Conservation (phyloP, 1,140 invertebrate genomes). For the Scaptodrosophila lebanonensis region DNA sequence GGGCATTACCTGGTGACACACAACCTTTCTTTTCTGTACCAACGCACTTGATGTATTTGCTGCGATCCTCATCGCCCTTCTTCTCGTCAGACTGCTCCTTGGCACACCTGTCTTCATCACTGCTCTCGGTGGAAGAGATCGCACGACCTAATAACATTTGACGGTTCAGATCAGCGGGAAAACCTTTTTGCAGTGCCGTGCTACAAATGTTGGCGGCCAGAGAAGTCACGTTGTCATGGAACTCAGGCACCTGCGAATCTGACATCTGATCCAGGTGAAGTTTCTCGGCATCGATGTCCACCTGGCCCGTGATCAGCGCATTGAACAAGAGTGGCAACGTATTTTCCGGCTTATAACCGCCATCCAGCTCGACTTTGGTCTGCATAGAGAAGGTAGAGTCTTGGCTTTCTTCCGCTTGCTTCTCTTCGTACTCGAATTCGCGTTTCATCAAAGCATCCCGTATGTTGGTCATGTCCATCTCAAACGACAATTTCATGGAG, state of each 20-base stretch:
- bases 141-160: no score
- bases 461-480: conserved; percentile 68
- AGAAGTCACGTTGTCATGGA: conserved; percentile 55
- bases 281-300: conserved; percentile 51
- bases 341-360: rapidly evolving
- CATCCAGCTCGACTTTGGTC: conserved; percentile 43
- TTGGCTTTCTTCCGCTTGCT: not conserved
- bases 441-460: conserved; percentile 28
- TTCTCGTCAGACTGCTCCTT: not conserved
- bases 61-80: not conserved
- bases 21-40: no score
- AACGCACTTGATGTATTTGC: no score
- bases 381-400: conserved; percentile 44
- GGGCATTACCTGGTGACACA: no score
- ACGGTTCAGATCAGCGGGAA: conserved; percentile 20
- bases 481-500: conserved; percentile 64
- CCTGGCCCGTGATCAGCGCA: conserved; percentile 51
- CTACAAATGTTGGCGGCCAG: conserved; percentile 65
- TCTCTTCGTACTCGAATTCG: not conserved
- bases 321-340: conserved; percentile 52
- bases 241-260: conserved; percentile 29
- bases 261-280: conserved; percentile 22
- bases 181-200: conserved; percentile 50
- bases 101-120: not conserved
- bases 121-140: not conserved